These are phyloP conservation scores for Scrobipalpa costella DNA, from an alignment of 2,888 invertebrate species.

Conservation along the genomic window DNA sequence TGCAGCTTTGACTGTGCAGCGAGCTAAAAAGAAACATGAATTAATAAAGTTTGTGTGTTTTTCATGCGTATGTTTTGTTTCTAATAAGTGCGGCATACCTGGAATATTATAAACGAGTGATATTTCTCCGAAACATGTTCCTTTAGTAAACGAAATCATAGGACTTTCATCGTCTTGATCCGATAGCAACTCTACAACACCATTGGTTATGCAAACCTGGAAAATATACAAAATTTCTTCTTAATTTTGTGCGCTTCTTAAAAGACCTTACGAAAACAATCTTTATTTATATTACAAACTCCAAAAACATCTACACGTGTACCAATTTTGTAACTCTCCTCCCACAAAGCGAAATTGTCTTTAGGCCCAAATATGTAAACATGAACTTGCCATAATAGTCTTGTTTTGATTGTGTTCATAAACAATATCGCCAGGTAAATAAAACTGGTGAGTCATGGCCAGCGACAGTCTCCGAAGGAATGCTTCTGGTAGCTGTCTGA, in stretches of 20 bases:
- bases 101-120: slow-evolving; percentile 74
- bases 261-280: background rate
- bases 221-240: background rate
- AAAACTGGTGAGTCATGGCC: slow-evolving; percentile 77
- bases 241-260: background rate
- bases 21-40: slow-evolving; percentile 50
- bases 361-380: slow-evolving; percentile 34
- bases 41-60: background rate
- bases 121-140: slow-evolving; percentile 78
- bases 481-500: slow-evolving; percentile 76
- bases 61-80: background rate
- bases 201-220: slow-evolving; percentile 74
- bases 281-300: background rate
- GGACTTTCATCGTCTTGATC: slow-evolving; percentile 79
- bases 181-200: slow-evolving; percentile 73
- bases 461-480: slow-evolving; percentile 75
- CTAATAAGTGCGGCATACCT: slow-evolving; percentile 46
- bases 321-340: background rate
- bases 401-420: slow-evolving; percentile 76
- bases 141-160: slow-evolving; percentile 76
- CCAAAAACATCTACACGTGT: background rate
- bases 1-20: slow-evolving; percentile 77
- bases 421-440: slow-evolving; percentile 76
- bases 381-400: slow-evolving; percentile 71
- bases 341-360: slow-evolving; percentile 18